Conservation (phyloP, 35 echinoderm and acorn worm genomes). For the Nesometra sesokonis region DNA sequence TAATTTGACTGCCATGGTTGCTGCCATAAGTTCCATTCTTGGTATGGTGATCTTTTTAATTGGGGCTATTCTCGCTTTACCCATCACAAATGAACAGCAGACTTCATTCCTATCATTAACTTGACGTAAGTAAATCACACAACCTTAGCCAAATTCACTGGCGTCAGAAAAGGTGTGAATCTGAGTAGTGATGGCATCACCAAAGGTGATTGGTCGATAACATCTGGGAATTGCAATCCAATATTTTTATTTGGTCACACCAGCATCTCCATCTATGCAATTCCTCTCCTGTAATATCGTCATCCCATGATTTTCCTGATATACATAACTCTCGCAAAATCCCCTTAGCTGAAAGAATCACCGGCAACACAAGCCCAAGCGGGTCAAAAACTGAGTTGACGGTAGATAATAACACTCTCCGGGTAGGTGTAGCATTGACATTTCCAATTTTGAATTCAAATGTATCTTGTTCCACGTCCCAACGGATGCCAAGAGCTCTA, state of each 20-base stretch:
- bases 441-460: too few species aligned
- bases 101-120: not conserved
- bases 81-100: conserved; percentile 1
- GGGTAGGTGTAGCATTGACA: too few species aligned
- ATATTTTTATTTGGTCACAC: conserved; percentile 2
- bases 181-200: not conserved
- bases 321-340: conserved; percentile 21
- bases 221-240: conserved; percentile 24
- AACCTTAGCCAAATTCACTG: conserved; percentile 22
- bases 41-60: conserved; percentile 32
- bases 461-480: not conserved
- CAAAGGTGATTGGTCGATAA: not conserved
- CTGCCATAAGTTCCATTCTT: conserved; percentile 49
- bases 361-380: conserved; percentile 25
- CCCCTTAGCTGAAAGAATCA: not conserved
- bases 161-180: conserved; percentile 37
- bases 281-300: not conserved
- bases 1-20: conserved; percentile 29
- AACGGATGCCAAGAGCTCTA: not conserved
- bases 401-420: conserved; percentile 13
- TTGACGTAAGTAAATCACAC: conserved; percentile 16
- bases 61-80: conserved; percentile 34
- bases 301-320: conserved; percentile 24
- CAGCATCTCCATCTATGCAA: conserved; percentile 25
- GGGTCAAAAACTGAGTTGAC: conserved; percentile 46